phyloP scores from a whole-genome alignment of 2,888 invertebrate genomes.

The Cosmopolites sordidus region DNA sequence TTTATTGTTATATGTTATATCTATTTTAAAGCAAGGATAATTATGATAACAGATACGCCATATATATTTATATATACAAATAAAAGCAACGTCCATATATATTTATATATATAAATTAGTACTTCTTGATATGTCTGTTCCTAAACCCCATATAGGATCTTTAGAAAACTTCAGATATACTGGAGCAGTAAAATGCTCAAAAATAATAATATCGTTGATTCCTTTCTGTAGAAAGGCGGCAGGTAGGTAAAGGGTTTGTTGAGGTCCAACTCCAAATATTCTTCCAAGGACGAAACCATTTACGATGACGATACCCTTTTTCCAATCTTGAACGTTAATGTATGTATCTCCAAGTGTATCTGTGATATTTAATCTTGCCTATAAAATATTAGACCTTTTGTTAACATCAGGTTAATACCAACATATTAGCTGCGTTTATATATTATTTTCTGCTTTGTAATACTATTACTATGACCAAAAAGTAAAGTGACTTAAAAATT shows the following conservation, averaged over 20 bases:
- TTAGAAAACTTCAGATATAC: slow-evolving; percentile 35
- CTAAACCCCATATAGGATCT: slow-evolving; percentile 33
- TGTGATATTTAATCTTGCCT: slow-evolving; percentile 19
- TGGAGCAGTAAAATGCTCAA: slow-evolving; percentile 42
- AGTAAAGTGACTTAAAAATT: no score
- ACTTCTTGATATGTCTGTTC: slow-evolving; percentile 5
- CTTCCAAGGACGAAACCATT: slow-evolving; percentile 84
- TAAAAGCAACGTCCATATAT: not conserved
- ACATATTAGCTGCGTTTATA: no score
- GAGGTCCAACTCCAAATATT: slow-evolving; percentile 74
- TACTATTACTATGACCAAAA: no score
- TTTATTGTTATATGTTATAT: no score
- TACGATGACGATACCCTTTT: slow-evolving; percentile 77
- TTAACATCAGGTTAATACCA: not conserved
- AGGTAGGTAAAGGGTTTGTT: slow-evolving; percentile 77
- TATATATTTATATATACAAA: no score
- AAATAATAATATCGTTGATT: slow-evolving; percentile 41
- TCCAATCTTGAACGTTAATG: slow-evolving; percentile 75
- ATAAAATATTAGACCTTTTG: not conserved
- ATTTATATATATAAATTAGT: no score
- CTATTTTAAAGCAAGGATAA: no score
- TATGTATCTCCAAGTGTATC: slow-evolving; percentile 64
- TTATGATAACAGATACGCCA: no score
- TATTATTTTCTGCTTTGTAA: no score
- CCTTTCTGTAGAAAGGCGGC: slow-evolving; percentile 63